These are phyloP conservation scores for Calliopsis andreniformis DNA, from an alignment of 1,140 invertebrate species.

Conservation along the genomic window DNA sequence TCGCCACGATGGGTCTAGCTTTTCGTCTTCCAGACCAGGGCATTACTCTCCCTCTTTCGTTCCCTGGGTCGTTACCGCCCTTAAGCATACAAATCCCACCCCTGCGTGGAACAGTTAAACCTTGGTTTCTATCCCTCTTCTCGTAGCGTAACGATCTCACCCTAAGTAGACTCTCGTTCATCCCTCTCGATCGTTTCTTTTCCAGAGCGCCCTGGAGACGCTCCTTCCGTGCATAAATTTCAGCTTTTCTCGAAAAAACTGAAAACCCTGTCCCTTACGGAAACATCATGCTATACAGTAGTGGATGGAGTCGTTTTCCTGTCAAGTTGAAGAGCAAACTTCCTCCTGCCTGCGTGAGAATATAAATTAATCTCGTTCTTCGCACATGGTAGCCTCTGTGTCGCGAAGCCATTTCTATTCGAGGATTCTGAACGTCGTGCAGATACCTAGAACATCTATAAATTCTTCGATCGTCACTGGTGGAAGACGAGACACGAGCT, in stretches of 20 bases:
- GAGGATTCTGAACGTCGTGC: no score
- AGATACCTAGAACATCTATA: background rate
- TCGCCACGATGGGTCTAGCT: conserved; percentile 50
- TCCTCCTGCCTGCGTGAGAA: background rate
- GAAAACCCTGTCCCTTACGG: background rate
- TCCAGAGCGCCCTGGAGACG: background rate
- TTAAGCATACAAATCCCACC: conserved; percentile 69
- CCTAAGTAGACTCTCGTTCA: background rate
- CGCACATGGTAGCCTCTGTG: no score
- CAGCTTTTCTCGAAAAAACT: background rate
- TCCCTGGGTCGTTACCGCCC: conserved; percentile 56
- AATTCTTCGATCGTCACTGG: background rate
- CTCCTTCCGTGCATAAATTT: background rate
- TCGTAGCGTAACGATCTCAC: conserved; percentile 8
- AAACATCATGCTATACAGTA: background rate
- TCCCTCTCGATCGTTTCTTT: background rate
- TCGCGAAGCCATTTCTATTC: no score
- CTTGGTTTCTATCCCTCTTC: conserved; percentile 23
- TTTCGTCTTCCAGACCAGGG: conserved; percentile 60
- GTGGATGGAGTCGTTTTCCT: background rate
- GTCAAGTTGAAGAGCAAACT: background rate
- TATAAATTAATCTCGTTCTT: no score
- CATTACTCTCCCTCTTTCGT: conserved; percentile 50
- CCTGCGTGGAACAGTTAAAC: conserved; percentile 34
- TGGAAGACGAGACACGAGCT: background rate